These are phyloP conservation scores for Epinephelus lanceolatus DNA, from an alignment of 2,113 vertebrate species.

Conservation along the genomic window DNA sequence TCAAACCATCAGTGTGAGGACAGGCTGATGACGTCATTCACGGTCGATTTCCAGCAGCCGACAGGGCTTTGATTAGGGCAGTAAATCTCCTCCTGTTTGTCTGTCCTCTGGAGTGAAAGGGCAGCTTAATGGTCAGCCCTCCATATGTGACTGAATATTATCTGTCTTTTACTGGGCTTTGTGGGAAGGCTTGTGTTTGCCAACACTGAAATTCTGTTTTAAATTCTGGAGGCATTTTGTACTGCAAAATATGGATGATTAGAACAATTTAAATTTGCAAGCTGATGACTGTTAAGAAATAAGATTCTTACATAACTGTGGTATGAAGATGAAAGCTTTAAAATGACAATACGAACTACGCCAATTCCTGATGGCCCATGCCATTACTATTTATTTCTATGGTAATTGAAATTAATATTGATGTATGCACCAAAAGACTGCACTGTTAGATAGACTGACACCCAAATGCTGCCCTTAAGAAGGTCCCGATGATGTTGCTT, in stretches of 20 bases:
- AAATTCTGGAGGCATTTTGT: not conserved
- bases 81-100: conserved; percentile 78
- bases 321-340: not conserved
- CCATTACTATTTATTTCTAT: not conserved
- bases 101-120: conserved; percentile 60
- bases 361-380: not conserved
- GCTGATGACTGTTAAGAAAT: not conserved
- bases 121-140: conserved; percentile 54
- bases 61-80: conserved; percentile 77
- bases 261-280: conserved; percentile 22
- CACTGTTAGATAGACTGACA: not conserved
- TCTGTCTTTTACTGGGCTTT: conserved; percentile 15
- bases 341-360: not conserved
- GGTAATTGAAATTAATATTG: not conserved
- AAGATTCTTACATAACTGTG: not conserved
- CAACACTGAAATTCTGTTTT: conserved; percentile 20
- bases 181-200: conserved; percentile 19
- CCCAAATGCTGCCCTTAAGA: not conserved
- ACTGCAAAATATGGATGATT: conserved; percentile 1
- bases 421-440: not conserved
- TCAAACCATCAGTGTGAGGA: conserved; percentile 72
- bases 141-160: conserved; percentile 51
- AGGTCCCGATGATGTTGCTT: not conserved
- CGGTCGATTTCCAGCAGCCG: conserved; percentile 77
- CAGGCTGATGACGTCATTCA: conserved; percentile 81